Evolutionary conservation across 2,888 invertebrate species (phyloP), one percentile per base, ranked within the genome.

Genomic region (Chloroclystis v-ata): DNA sequence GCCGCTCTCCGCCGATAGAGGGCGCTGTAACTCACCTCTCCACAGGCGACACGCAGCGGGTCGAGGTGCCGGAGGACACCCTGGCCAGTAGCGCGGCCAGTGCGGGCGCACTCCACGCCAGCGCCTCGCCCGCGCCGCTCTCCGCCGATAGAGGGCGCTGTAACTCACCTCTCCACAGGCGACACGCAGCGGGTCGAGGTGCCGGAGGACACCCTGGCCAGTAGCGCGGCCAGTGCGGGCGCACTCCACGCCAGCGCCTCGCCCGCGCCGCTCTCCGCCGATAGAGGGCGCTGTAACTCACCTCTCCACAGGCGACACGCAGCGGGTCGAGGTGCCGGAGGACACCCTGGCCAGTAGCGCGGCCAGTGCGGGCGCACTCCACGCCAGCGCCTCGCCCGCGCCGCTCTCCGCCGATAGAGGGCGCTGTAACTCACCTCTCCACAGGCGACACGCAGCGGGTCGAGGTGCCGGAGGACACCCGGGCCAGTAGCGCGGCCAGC

Each of bases 361-460:
- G 32, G 75, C 69, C 1, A 82, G 67, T 4, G 76, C 76, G 20
- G 69, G 67, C 38, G 76, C 71, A 10, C 70, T 60, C 82, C 83
- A 82, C 43, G 78, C 72, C 28, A 81, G 66, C 63, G 75, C 52
- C 70, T 78, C 52, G 77, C 79, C 7, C 72, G 78, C 10, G 72
- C 75, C 40, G 75, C 37, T n/a, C n/a, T n/a, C n/a, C n/a, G n/a
- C n/a, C n/a, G n/a, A n/a, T n/a, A n/a, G n/a, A n/a, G n/a, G n/a
- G n/a, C n/a, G n/a, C n/a, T n/a, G 6, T 6, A 2, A 26, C 1
- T 2, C 43, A 82, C 83, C 76, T 77, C 61, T 92, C 92, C 1
- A 89, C 88, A 1, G 92, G 92, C 4, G 92, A 92, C 37, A 90
- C 89, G 49, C 90, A 90, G 56, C 91, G 72, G 8, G 91, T 91